Evolutionary conservation across 2,888 invertebrate species (phyloP), one percentile per base, ranked within the genome.

Genomic region (Carpatolechia fugitivella): DNA sequence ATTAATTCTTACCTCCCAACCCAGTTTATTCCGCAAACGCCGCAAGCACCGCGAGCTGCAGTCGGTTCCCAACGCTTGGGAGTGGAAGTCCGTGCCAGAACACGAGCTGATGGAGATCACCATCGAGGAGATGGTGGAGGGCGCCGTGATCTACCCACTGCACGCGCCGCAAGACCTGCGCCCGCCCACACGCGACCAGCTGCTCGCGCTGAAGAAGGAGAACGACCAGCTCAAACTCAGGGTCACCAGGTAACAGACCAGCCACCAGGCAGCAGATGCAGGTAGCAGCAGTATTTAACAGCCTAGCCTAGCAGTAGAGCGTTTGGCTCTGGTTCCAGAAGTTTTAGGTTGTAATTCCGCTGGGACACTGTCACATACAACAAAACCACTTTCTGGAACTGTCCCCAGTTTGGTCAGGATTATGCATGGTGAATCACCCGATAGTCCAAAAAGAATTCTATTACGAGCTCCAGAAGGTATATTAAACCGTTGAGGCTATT

Each of bases 141-240:
- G 72, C 20, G 74, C 82, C 13, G 78, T 78, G 1, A 64, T 88
- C 54, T 90, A 65, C 79, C 80, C 87, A 54, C 76, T 89, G 54
- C 90, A 89, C 71, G 68, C 74, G 62, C 88, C 86, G 52, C 77
- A 76, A 36, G 83, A 82, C 38, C 79, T 90, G 40, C 65, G 60
- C 30, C 76, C 78, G 1, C 54, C 74, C 29, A 51, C 74, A 1
- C 56, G 70, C 0, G 82, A 85, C 0, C 56, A 58, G 0, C 69
- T 87, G 56, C 60, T 73, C 8, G 58, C 59, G 6, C 74, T 86
- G 54, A 79, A 82, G 62, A 47, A 60, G 36, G 80, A 81, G 8
- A 83, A 80, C 49, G 83, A 87, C 7, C 62, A 73, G 41, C 73
- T 90, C 44, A 78, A 80, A 59, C 46, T 70, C 55, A 63, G 74